These are phyloP conservation scores for Aphidius colemani DNA, from an alignment of 2,888 invertebrate genomes.

Conservation along the genomic window DNA sequence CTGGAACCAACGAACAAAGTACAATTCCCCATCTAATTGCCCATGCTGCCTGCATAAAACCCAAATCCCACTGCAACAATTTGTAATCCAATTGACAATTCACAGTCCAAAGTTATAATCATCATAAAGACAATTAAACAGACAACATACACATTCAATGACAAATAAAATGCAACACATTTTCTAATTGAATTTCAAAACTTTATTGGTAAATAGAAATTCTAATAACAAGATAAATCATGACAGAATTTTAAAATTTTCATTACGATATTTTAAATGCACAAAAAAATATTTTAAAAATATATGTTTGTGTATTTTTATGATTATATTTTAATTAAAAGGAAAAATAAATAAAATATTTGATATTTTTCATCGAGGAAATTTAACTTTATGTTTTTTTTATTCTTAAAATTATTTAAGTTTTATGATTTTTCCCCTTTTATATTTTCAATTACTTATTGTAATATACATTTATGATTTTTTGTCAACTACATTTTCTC, in stretches of 20 bases:
- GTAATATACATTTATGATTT: too few species aligned
- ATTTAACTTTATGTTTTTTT: too few species aligned
- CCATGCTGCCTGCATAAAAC: slow-evolving; percentile 76
- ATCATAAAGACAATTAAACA: too few species aligned
- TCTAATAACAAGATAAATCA: slow-evolving; percentile 26
- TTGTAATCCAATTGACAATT: background rate
- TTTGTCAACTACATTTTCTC: too few species aligned
- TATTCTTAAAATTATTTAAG: too few species aligned
- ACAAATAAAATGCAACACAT: background rate
- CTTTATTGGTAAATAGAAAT: slow-evolving; percentile 5
- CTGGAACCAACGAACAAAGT: slow-evolving; percentile 79
- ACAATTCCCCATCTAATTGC: slow-evolving; percentile 77
- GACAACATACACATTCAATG: background rate
- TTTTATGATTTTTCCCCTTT: too few species aligned
- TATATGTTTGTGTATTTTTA: slow-evolving; percentile 42
- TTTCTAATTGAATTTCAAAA: background rate
- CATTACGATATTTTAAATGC: slow-evolving; percentile 53
- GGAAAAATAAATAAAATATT: slow-evolving; percentile 42
- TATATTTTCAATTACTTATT: too few species aligned
- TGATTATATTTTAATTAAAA: slow-evolving; percentile 34
- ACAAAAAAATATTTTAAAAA: slow-evolving; percentile 51
- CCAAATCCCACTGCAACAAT: slow-evolving; percentile 15
- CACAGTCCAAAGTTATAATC: background rate
- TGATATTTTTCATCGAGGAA: too few species aligned
- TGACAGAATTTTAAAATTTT: slow-evolving; percentile 48